These are phyloP conservation scores for Tetraneura akinire DNA, from an alignment of 1,140 invertebrate genomes.

Conservation along the genomic window DNA sequence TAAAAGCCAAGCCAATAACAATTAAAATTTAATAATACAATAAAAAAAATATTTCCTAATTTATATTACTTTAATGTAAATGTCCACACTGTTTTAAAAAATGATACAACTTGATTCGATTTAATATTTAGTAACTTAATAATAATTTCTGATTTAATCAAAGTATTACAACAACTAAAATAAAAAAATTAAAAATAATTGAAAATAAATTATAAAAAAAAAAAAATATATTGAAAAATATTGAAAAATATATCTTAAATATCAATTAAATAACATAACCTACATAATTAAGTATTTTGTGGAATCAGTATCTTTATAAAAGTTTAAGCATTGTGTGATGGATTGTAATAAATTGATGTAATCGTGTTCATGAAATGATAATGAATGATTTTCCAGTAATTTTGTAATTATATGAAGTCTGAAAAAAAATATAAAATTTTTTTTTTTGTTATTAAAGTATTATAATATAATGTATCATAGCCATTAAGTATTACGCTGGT, in stretches of 20 bases:
- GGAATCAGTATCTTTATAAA: slow-evolving; percentile 5
- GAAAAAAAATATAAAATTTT: slow-evolving; percentile 3
- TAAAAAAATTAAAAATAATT: background rate
- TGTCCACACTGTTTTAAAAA: background rate
- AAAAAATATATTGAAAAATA: too few species aligned
- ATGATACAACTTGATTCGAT: background rate
- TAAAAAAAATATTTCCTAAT: background rate
- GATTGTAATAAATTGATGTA: slow-evolving; percentile 6
- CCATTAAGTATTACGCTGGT: too few species aligned
- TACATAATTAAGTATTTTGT: slow-evolving; percentile 20
- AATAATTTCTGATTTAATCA: slow-evolving; percentile 33
- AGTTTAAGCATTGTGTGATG: slow-evolving; percentile 12
- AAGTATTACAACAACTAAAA: slow-evolving; percentile 30
- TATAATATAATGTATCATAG: too few species aligned
- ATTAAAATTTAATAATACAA: background rate
- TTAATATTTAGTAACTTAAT: background rate
- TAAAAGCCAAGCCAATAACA: background rate
- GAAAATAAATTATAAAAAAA: background rate
- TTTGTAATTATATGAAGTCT: slow-evolving; percentile 33
- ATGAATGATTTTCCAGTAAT: background rate
- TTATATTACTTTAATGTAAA: slow-evolving; percentile 44
- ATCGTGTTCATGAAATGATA: slow-evolving; percentile 15
- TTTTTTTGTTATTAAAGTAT: too few species aligned
- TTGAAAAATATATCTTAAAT: background rate
- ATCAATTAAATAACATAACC: background rate